Conservation (phyloP, 2,797 vertebrate genomes). For the Anomalospiza imberbis region DNA sequence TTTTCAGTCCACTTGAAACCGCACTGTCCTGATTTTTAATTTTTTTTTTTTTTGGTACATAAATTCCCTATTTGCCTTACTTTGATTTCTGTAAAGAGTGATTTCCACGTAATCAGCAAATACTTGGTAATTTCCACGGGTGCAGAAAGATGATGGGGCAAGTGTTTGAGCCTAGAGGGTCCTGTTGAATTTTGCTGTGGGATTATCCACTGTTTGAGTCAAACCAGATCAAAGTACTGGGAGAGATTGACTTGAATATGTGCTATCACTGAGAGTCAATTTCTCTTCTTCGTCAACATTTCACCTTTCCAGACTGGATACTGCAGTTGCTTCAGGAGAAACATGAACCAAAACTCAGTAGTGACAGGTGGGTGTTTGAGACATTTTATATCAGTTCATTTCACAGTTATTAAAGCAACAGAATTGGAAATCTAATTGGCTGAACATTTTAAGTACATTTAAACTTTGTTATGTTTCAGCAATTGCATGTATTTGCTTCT, state of each 20-base stretch:
- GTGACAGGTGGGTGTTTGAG: neutral
- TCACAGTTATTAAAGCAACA: neutral
- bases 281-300: neutral
- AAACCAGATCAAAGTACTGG: neutral
- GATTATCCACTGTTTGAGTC: neutral
- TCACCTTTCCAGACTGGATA: neutral
- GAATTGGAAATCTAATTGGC: neutral
- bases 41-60: neutral
- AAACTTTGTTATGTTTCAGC: neutral
- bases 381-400: neutral
- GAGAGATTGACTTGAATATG: neutral
- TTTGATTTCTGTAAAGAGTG: neutral
- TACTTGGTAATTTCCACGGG: neutral
- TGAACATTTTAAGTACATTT: neutral
- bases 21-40: neutral
- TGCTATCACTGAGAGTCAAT: neutral
- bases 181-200: neutral
- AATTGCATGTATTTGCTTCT: neutral
- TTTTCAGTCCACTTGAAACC: neutral
- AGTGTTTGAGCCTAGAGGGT: neutral
- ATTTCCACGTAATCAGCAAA: neutral
- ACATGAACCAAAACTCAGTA: neutral
- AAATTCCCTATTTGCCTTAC: neutral
- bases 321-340: neutral
- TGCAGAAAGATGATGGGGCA: neutral